A percentile compares a stretch with the other conserved stretches of the same genome.
phyloP scores from a whole-genome alignment of 37 sponge, comb jelly and placozoan species.

The Beroe ovata region DNA sequence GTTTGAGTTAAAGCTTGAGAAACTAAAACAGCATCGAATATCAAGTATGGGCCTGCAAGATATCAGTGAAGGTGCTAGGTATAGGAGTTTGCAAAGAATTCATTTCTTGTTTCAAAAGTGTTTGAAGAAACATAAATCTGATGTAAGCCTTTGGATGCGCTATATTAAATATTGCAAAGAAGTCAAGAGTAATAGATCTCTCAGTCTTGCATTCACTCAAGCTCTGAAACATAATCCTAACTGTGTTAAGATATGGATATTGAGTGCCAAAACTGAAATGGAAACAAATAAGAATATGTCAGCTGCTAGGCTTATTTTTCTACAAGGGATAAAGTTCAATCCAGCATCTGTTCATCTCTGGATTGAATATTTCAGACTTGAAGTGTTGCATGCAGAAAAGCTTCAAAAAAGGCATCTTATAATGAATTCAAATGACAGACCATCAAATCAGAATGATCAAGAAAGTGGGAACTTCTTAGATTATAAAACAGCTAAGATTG shows the following conservation, averaged over 20 bases:
- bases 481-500: constrained; percentile 50
- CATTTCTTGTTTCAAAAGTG: constrained; percentile 62
- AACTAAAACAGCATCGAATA: constrained; percentile 36
- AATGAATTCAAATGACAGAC: constrained; percentile 5
- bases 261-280: constrained; percentile 62
- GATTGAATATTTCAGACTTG: constrained; percentile 37
- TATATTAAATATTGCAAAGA: constrained; percentile 50
- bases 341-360: constrained; percentile 5
- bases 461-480: not conserved
- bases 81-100: constrained; percentile 34
- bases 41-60: not conserved
- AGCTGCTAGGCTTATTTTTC: constrained; percentile 40
- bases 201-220: constrained; percentile 32
- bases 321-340: constrained; percentile 16
- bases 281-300: constrained; percentile 50
- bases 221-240: constrained; percentile 56
- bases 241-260: constrained; percentile 53
- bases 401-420: constrained; percentile 1
- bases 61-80: constrained; percentile 30
- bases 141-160: constrained; percentile 35
- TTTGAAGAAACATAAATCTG: constrained; percentile 15
- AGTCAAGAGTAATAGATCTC: constrained; percentile 7
- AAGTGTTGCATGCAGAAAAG: constrained; percentile 53
- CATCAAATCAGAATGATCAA: not conserved
- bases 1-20: constrained; percentile 34